Evolutionary conservation across 2,797 vertebrate species (phyloP), one percentile per base, ranked within the genome.

Genomic region (Coccyzus lansbergi): DNA sequence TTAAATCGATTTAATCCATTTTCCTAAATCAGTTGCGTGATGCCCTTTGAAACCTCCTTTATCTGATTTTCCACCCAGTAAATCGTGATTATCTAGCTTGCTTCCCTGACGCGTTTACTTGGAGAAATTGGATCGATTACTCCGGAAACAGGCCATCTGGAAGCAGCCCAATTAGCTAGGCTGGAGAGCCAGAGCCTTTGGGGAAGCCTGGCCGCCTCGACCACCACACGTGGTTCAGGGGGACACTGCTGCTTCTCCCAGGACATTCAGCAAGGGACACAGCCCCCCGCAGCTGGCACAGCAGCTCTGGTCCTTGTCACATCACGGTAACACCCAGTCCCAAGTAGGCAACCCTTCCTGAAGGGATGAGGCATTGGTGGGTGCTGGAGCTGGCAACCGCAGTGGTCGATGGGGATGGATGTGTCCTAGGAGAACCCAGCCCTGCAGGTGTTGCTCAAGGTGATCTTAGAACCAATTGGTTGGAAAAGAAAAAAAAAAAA

Each of bases 101-200:
- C 56, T 83, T 92, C 90, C 94, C 82, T 59, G 60, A 52, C 24
- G 17, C 60, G 48, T 49, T 83, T 68, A 24, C 90, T 89, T 64
- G 76, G 86, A 92, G 93, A 85, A 91, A 92, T 71, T 80, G 93
- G 86, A 97, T 97, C 80, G 77, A 94, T 97, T 86, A 88, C 74
- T 56, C 92, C 80, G 92, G 92, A 95, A 96, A 92, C 24, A 72
- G 87, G 91, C 94, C 74, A 67, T 78, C 84, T 91, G 95, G 86
- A 93, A 96, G 86, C 87, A 40, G 59, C 91, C 72, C 85, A 80
- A 92, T 58, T 83, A 93, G 48, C 84, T 72, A 69, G 74, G 21
- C 85, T 68, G 38, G 26, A 63, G 85, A 77, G 92, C 63, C 81
- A 72, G 84, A 87, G 58, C 72, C 71, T 53, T 76, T 49, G 82